phyloP scores from a whole-genome alignment of 2,797 vertebrate species.

The Aythya fuligula region DNA sequence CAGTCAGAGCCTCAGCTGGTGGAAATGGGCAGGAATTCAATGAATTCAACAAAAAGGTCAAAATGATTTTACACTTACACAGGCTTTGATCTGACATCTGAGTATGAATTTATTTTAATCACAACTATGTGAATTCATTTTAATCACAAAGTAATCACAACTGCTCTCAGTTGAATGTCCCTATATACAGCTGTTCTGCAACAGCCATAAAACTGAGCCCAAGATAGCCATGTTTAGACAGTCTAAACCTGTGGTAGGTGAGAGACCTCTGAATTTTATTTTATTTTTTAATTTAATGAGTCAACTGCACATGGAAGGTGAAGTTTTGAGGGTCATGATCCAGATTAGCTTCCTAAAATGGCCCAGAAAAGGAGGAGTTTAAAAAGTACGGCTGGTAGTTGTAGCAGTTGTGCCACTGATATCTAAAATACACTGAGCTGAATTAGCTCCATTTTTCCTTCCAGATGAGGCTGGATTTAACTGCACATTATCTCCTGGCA shows the following conservation, averaged over 20 bases:
- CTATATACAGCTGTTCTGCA: neutral
- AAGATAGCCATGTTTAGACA: neutral
- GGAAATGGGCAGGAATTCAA: conserved; percentile 25
- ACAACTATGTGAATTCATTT: conserved; percentile 1
- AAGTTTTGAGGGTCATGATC: neutral
- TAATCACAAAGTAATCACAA: conserved; percentile 1
- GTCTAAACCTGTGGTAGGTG: neutral
- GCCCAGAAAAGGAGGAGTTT: neutral
- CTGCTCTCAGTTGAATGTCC: neutral
- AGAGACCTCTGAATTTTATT: neutral
- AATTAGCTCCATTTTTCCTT: neutral
- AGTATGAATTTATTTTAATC: conserved; percentile 32
- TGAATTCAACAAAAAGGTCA: neutral
- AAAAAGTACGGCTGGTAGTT: neutral
- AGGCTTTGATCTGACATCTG: neutral
- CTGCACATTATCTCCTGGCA: conserved; percentile 31
- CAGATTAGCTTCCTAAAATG: neutral
- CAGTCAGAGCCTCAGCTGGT: neutral
- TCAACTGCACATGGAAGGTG: neutral
- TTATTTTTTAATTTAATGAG: neutral
- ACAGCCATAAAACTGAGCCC: neutral
- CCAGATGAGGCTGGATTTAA: neutral
- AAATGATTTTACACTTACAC: conserved; percentile 13
- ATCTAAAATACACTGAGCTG: neutral
- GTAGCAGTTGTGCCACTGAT: neutral